A percentile compares a stretch with the other conserved stretches of the same genome.
phyloP scores from a whole-genome alignment of 37 sponge, comb jelly and placozoan genomes.

The Halisarca cf. caerulea region DNA sequence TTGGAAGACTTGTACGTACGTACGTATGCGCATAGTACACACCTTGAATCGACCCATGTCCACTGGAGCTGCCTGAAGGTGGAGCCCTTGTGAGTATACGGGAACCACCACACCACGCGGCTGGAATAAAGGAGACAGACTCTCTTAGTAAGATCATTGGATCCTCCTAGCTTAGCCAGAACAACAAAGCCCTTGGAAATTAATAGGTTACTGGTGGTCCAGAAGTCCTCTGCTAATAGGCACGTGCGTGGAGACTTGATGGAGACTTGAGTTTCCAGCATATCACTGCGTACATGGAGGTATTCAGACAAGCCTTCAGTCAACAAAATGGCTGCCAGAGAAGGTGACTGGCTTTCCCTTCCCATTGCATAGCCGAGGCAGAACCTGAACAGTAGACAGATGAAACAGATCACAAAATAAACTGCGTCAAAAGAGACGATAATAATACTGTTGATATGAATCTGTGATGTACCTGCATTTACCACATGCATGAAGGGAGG shows the following conservation, averaged over 20 bases:
- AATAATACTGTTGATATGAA: too few relatives aligned
- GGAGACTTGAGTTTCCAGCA: conserved; percentile 12
- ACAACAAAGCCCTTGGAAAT: conserved; percentile 49
- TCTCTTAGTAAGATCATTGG: conserved; percentile 9
- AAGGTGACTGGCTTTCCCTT: background rate
- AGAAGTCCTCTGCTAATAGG: conserved; percentile 47
- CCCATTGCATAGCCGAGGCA: conserved; percentile 68
- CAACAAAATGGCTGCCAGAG: conserved; percentile 44
- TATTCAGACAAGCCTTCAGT: conserved; percentile 57
- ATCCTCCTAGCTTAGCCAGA: conserved; percentile 57
- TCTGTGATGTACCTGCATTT: too few relatives aligned
- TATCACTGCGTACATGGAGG: conserved; percentile 17
- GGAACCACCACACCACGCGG: conserved; percentile 31
- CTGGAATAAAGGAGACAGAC: conserved; percentile 48
- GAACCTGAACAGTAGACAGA: conserved; percentile 1
- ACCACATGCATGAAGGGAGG: too few relatives aligned
- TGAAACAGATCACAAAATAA: too few relatives aligned
- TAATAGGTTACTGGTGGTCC: conserved; percentile 58
- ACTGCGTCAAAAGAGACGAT: too few relatives aligned
- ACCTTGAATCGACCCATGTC: conserved; percentile 53
- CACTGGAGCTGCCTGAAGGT: conserved; percentile 59
- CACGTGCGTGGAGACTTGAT: background rate
- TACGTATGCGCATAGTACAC: background rate
- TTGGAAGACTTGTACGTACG: background rate
- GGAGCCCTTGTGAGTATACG: conserved; percentile 39